Base-by-base conservation (phyloP, 2,113 vertebrate species). In the Spea bombifrons region DNA sequence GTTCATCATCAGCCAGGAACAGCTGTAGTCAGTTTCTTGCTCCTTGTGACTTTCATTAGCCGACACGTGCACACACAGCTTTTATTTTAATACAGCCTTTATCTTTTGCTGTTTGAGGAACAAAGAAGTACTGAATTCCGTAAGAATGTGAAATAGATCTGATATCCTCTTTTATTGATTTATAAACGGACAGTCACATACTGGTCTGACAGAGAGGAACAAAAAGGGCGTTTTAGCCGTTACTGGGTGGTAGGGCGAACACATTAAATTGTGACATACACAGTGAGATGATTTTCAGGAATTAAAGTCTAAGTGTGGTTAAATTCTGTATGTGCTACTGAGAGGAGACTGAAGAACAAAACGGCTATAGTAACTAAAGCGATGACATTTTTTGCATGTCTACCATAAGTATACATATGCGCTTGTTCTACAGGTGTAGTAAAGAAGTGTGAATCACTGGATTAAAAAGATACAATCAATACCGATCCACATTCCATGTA, bases 141-240 rank as follows among this genome's bases (percentile, higher is more conserved):
- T 0, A 63, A 75, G 66, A 84, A 9, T 74, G 73, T 65, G 73
- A 83, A 75, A 50, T 82, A 81, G 82, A 86, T 74, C 69, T 84
- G 64, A 81, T 86, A 84, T 87, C 84, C 69, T 4, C 52, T 75
- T 83, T 87, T 86, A 85, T 86, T 85, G 83, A 84, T 88, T 85
- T 86, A 76, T 30, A 84, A 81, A 82, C 84, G 82, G 86, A 67
- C 5, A 50, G 83, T 9, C 75, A 85, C 8, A 9, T 68, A 16
- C 61, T 80, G 73, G 16, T 84, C 86, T 84, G 84, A 76, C 83
- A 85, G 75, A 55, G 81, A 52, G 75, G 75, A 84, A 70, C 85
- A 84, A 87, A 76, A 90, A 88, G 88, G 82, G 12, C 2, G 7
- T 83, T 90, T 87, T 81, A 88, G 80, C 83, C 73, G 61, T 69